Base-by-base conservation (phyloP, 1,140 invertebrate genomes). In the Dendrolimus kikuchii region DNA sequence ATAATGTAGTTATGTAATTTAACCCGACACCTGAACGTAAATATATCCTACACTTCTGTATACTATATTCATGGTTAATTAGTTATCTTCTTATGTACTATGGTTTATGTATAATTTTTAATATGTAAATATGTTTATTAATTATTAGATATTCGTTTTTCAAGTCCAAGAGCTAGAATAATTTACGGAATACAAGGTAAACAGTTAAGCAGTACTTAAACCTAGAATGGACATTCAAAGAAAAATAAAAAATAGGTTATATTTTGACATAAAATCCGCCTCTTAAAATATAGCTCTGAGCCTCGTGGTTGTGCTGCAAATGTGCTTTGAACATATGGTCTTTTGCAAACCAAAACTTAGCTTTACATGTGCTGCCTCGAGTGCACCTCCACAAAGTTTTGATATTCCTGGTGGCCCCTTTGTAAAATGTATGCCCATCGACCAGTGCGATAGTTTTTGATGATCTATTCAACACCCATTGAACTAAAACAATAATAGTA, bases 381-480 rank as follows among this genome's bases (percentile, higher is more conserved):
- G 51, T 53, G 44, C 51, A 53, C 8, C 40, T 43, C 43, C 44
- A 53, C n/a, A 38, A 40, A 39, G 7, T 9, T 36, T 43, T 40
- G 2, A 9, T 36, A 2, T 46, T 46, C 6, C 37, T 46, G 7
- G 9, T 7, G 23, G 51, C 51, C 37, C 40, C 8, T n/a, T 45
- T 46, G 45, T 53, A 53, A 36, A 53, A 53, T 6, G 51, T 53
- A 10, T 46, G 46, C n/a, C 51, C 51, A 7, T 46, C 7, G 37
- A 53, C 40, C n/a, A 53, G 46, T 6, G 51, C 51, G 38, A 53
- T 5, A 9, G 46, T 38, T 38, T 53, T 53, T 3, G 43, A 43
- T 7, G 44, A 45, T 44, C 41, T 51, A 38, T 51, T 51, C 5
- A 37, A n/a, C 41, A 51, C 50, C 38, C 38, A 50, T 7, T 10